Conservation (phyloP, 92 coral and sea anemone species). For the Heliopora coerulea region DNA sequence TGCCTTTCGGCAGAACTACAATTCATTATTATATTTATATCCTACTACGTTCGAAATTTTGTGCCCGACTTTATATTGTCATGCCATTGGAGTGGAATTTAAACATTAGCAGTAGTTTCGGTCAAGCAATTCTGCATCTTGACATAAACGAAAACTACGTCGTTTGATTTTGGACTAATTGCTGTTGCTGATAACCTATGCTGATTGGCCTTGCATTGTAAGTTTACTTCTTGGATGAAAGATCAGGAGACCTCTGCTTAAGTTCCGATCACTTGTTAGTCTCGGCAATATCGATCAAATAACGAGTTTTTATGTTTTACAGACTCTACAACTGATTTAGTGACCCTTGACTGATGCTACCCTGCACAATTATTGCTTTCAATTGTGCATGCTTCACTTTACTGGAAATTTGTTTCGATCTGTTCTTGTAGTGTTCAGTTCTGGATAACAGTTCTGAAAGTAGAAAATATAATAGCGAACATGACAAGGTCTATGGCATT, state of each 20-base stretch:
- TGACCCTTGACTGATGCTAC: too few relatives aligned
- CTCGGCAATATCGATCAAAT: too few relatives aligned
- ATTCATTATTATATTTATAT: conserved; percentile 35
- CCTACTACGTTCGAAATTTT: conserved; percentile 16
- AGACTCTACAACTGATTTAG: too few relatives aligned
- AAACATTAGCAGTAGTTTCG: not conserved
- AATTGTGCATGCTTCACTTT: too few relatives aligned
- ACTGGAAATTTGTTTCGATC: too few relatives aligned
- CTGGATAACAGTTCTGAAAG: too few relatives aligned
- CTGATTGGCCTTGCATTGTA: not conserved
- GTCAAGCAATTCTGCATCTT: not conserved
- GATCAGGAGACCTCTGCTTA: too few relatives aligned
- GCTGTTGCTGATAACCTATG: conserved; percentile 27
- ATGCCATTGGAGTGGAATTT: not conserved
- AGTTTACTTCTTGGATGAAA: not conserved
- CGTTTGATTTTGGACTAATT: conserved; percentile 16
- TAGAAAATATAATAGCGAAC: too few relatives aligned
- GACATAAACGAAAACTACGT: not conserved
- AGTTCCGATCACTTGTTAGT: not conserved
- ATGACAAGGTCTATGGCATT: too few relatives aligned
- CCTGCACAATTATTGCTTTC: too few relatives aligned
- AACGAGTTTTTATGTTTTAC: too few relatives aligned
- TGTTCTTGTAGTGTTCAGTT: too few relatives aligned
- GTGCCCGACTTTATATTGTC: not conserved
- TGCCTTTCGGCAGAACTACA: conserved; percentile 2